A percentile compares a stretch with the other conserved stretches of the same genome.
phyloP scores from a whole-genome alignment of 1,140 invertebrate species.

The Sweltsa coloradensis region DNA sequence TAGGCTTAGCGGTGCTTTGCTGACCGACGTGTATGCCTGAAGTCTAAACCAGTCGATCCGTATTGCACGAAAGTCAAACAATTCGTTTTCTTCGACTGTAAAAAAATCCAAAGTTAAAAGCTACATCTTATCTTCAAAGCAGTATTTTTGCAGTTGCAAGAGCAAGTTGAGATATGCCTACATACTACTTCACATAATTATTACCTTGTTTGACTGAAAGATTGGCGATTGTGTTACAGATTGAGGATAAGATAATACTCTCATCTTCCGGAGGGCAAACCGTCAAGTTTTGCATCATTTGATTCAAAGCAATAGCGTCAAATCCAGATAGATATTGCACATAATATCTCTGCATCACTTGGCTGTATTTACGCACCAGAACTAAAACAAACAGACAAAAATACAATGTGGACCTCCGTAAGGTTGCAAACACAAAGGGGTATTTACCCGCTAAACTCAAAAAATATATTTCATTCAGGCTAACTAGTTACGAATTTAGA shows the following conservation, averaged over 20 bases:
- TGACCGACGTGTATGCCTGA: slow-evolving; percentile 86
- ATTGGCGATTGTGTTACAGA: slow-evolving; percentile 79
- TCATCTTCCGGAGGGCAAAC: slow-evolving; percentile 83
- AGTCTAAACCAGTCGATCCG: slow-evolving; percentile 95
- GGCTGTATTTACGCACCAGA: slow-evolving; percentile 84
- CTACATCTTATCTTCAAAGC: background rate
- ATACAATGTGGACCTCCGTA: background rate
- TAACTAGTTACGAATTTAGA: too few relatives aligned
- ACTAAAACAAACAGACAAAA: slow-evolving; percentile 43
- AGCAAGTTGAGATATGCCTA: background rate
- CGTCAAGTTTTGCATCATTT: slow-evolving; percentile 78
- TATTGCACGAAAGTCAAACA: slow-evolving; percentile 92
- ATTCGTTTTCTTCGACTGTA: slow-evolving; percentile 84
- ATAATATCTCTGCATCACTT: slow-evolving; percentile 97
- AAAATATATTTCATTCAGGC: too few relatives aligned
- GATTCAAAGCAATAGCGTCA: slow-evolving; percentile 84
- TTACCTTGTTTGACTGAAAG: slow-evolving; percentile 79
- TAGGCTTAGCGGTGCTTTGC: slow-evolving; percentile 68
- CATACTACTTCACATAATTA: slow-evolving; percentile 5
- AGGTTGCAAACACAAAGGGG: too few relatives aligned
- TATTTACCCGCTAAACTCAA: too few relatives aligned
- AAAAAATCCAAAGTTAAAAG: slow-evolving; percentile 17
- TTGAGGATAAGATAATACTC: slow-evolving; percentile 82
- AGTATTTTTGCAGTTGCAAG: background rate
- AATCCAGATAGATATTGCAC: slow-evolving; percentile 93